Conservation (phyloP, 2,113 vertebrate species). For the Lycaon pictus region DNA sequence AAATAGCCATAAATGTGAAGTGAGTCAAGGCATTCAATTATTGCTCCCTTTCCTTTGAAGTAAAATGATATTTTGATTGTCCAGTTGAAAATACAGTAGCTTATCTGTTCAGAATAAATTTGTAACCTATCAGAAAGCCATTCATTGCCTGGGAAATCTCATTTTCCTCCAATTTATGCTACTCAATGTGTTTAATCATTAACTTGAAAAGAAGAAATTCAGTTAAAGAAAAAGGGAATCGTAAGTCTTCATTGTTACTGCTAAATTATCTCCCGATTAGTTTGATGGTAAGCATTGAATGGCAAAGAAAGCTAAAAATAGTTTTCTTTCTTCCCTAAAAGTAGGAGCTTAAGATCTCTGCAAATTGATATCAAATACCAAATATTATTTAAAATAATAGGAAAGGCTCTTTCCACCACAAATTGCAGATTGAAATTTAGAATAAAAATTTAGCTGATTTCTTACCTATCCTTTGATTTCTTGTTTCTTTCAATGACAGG, state of each 20-base stretch:
- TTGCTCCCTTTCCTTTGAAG: conserved; percentile 75
- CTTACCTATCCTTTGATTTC: background rate
- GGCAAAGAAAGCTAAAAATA: background rate
- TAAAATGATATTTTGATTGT: conserved; percentile 73
- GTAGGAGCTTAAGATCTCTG: background rate
- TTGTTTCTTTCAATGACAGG: background rate
- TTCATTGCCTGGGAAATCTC: conserved; percentile 78
- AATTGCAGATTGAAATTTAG: background rate
- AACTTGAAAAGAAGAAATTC: conserved; percentile 69
- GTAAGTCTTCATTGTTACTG: conserved; percentile 59
- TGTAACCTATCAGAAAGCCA: conserved; percentile 70
- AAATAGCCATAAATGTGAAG: conserved; percentile 72
- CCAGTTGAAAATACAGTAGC: conserved; percentile 80
- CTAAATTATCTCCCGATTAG: conserved; percentile 45
- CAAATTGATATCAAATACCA: background rate
- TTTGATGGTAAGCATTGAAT: background rate
- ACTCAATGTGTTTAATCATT: conserved; percentile 74
- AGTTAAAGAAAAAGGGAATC: conserved; percentile 71
- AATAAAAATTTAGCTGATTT: conserved; percentile 3
- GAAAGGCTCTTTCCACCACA: background rate
- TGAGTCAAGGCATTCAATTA: conserved; percentile 64
- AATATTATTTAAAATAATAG: background rate
- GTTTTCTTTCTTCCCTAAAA: background rate
- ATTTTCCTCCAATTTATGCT: conserved; percentile 65
- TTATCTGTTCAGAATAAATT: conserved; percentile 77